A percentile compares a stretch with the other conserved stretches of the same genome.
Evolutionary conservation across 2,888 invertebrate genomes (phyloP).

Genomic region (Megamerina dolium): DNA sequence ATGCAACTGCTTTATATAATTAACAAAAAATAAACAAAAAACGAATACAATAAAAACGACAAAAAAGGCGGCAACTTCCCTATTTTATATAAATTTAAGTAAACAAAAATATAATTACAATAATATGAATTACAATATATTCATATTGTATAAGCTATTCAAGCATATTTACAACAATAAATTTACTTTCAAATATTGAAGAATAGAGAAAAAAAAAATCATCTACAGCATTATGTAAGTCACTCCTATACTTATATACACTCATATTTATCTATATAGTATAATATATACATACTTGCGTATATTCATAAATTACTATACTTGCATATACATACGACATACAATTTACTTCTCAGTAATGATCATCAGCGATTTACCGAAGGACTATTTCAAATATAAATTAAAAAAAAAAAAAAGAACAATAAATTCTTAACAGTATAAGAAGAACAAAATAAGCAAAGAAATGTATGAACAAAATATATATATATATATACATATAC

Average conservation of each 20-base stretch:
- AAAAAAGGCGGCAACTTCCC: slow-evolving; percentile 2
- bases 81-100: not conserved
- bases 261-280: too few relatives aligned
- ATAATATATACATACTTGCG: too few relatives aligned
- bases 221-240: not conserved
- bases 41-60: slow-evolving; percentile 13
- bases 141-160: not conserved
- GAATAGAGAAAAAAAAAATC: not conserved
- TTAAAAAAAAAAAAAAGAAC: not conserved
- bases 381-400: slow-evolving; percentile 1
- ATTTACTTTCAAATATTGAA: not conserved
- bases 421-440: too few relatives aligned
- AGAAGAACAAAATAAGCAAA: not conserved
- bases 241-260: too few relatives aligned
- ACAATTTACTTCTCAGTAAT: slow-evolving; percentile 4
- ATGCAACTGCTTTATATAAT: not conserved
- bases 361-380: slow-evolving; percentile 9
- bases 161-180: slow-evolving; percentile 2
- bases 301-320: slow-evolving; percentile 3
- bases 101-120: not conserved
- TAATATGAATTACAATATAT: not conserved
- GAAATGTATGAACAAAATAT: slow-evolving; percentile 3
- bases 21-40: too few relatives aligned
- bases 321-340: slow-evolving; percentile 6
- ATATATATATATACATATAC: slow-evolving; percentile 11